Conservation (phyloP, 2,113 vertebrate genomes). For the Vanacampus margaritifer region DNA sequence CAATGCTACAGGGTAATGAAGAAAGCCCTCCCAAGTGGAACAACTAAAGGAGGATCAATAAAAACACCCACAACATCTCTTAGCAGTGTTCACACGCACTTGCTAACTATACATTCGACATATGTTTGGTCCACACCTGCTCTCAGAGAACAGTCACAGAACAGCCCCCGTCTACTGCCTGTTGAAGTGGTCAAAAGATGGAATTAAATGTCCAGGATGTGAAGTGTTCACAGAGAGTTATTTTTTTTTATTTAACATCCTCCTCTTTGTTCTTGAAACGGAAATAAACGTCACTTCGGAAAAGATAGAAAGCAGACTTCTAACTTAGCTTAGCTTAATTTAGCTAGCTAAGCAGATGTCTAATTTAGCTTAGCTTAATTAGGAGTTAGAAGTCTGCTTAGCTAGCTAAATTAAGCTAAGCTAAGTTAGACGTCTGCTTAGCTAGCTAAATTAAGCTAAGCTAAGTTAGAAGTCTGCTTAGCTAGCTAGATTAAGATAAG, state of each 20-base stretch:
- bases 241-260: constrained; percentile 12
- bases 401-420: too few relatives aligned
- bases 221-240: constrained; percentile 9
- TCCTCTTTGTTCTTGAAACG: constrained; percentile 6
- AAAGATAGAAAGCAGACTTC: background rate
- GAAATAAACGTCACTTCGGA: background rate
- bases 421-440: too few relatives aligned
- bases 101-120: constrained; percentile 4
- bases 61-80: constrained; percentile 3
- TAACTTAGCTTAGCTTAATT: too few relatives aligned
- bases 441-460: too few relatives aligned
- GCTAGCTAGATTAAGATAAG: too few relatives aligned
- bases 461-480: background rate
- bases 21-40: background rate
- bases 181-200: background rate
- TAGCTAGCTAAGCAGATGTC: too few relatives aligned
- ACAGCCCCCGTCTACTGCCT: constrained; percentile 12
- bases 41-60: constrained; percentile 1
- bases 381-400: too few relatives aligned
- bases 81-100: background rate
- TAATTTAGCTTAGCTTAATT: too few relatives aligned
- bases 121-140: constrained; percentile 7
- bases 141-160: constrained; percentile 15
- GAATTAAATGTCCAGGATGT: background rate
- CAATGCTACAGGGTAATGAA: background rate